Evolutionary conservation across 2,797 vertebrate species (phyloP).

Genomic region (Pteronotus mesoamericanus): DNA sequence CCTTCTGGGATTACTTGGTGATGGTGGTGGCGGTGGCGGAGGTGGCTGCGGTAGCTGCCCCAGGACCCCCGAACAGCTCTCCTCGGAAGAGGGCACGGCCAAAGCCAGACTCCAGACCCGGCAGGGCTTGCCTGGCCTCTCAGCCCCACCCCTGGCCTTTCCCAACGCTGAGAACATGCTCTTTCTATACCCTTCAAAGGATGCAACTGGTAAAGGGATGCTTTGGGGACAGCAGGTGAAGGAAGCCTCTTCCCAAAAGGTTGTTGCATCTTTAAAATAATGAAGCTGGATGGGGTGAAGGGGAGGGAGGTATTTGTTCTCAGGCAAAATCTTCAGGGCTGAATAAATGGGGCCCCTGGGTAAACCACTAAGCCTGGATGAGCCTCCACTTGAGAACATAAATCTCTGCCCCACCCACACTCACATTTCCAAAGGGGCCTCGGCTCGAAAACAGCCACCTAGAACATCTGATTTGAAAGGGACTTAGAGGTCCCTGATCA

Average conservation of each 20-base stretch:
- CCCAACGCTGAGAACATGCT: not conserved
- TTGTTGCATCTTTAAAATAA: not conserved
- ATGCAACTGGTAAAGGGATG: rapidly evolving
- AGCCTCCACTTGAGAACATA: not conserved
- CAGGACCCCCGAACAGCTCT: not conserved
- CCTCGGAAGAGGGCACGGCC: not conserved
- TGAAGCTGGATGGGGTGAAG: not conserved
- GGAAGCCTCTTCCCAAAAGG: not conserved
- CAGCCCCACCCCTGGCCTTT: not conserved
- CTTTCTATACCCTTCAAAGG: not conserved
- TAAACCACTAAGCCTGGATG: not conserved
- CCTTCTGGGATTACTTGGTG: not conserved
- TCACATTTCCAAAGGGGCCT: not conserved
- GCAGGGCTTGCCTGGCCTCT: not conserved
- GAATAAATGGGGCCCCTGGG: not conserved
- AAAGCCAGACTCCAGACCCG: not conserved
- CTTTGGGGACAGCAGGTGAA: not conserved
- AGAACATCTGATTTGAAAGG: not conserved
- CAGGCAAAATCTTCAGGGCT: not conserved
- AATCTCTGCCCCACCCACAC: not conserved
- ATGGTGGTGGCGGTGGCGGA: not conserved
- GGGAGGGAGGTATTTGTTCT: not conserved
- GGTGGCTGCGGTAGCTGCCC: not conserved
- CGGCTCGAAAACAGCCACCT: not conserved
- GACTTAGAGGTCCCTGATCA: not conserved